Conservation (phyloP, 2,113 vertebrate species). For the Varanus salvator region DNA sequence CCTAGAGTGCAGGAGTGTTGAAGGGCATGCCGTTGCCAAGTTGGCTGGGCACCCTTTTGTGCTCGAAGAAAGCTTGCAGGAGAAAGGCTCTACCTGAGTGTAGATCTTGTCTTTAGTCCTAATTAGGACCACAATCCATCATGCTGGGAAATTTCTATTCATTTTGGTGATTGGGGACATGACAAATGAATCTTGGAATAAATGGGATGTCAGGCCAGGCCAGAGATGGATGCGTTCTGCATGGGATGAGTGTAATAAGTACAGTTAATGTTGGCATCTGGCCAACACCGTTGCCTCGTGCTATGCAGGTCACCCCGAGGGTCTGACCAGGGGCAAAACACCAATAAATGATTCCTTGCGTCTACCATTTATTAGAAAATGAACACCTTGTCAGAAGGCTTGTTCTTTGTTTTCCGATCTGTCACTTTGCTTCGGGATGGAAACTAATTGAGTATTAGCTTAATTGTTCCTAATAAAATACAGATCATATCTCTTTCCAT, state of each 20-base stretch:
- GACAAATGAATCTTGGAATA: slow-evolving; percentile 94
- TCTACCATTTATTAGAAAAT: slow-evolving; percentile 80
- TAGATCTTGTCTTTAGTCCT: slow-evolving; percentile 83
- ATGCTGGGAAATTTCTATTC: slow-evolving; percentile 86
- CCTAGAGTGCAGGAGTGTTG: slow-evolving; percentile 74
- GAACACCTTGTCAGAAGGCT: slow-evolving; percentile 77
- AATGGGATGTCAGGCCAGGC: slow-evolving; percentile 86
- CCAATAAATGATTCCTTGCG: slow-evolving; percentile 73
- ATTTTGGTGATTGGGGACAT: slow-evolving; percentile 91
- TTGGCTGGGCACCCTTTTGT: slow-evolving; percentile 68
- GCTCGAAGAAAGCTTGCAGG: neutral
- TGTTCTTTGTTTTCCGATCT: slow-evolving; percentile 67
- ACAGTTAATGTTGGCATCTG: slow-evolving; percentile 87
- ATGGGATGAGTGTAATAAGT: slow-evolving; percentile 84
- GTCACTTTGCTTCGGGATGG: slow-evolving; percentile 64
- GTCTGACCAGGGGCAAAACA: slow-evolving; percentile 69
- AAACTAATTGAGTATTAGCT: slow-evolving; percentile 75
- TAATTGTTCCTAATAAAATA: slow-evolving; percentile 74
- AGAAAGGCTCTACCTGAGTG: slow-evolving; percentile 75
- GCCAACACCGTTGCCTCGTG: slow-evolving; percentile 77
- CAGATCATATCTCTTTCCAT: slow-evolving; percentile 62
- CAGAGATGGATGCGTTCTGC: slow-evolving; percentile 91
- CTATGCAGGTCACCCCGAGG: slow-evolving; percentile 71
- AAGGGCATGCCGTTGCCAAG: slow-evolving; percentile 72
- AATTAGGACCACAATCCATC: slow-evolving; percentile 90